phyloP scores from a whole-genome alignment of 2,888 invertebrate genomes.

The Theretra japonica region DNA sequence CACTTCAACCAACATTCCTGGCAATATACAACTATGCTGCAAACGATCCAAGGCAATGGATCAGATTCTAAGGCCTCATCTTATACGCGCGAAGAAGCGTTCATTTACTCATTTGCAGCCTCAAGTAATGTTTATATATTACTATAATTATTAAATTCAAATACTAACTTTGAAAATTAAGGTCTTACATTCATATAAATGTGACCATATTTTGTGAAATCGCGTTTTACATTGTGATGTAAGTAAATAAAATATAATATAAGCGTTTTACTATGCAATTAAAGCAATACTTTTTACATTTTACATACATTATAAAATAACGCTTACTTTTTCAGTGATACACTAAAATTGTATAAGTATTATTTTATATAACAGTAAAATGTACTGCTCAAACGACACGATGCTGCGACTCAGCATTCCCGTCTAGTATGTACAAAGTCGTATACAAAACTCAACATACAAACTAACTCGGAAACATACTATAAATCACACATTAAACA shows the following conservation, averaged over 20 bases:
- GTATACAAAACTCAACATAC: constrained; percentile 52
- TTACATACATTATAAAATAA: constrained; percentile 45
- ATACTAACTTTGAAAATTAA: constrained; percentile 19
- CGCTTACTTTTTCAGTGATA: constrained; percentile 46
- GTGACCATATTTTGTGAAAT: constrained; percentile 50
- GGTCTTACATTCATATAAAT: constrained; percentile 34
- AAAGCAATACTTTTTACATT: constrained; percentile 54
- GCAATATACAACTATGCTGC: constrained; percentile 9
- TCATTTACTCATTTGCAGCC: neutral
- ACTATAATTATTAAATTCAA: constrained; percentile 19
- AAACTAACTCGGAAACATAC: constrained; percentile 49
- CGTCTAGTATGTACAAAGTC: constrained; percentile 57
- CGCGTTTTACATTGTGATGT: constrained; percentile 48
- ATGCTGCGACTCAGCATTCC: constrained; percentile 48
- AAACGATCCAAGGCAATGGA: neutral
- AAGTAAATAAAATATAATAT: constrained; percentile 38
- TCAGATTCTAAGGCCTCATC: neutral
- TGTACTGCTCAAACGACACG: constrained; percentile 33
- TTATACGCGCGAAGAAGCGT: neutral
- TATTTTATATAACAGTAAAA: constrained; percentile 39
- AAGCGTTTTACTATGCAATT: constrained; percentile 49
- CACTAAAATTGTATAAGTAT: constrained; percentile 47
- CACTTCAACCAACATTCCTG: neutral
- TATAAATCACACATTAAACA: constrained; percentile 38
- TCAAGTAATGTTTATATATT: constrained; percentile 7